Base-by-base conservation (phyloP, 2,113 vertebrate species). In the Panthera leo region DNA sequence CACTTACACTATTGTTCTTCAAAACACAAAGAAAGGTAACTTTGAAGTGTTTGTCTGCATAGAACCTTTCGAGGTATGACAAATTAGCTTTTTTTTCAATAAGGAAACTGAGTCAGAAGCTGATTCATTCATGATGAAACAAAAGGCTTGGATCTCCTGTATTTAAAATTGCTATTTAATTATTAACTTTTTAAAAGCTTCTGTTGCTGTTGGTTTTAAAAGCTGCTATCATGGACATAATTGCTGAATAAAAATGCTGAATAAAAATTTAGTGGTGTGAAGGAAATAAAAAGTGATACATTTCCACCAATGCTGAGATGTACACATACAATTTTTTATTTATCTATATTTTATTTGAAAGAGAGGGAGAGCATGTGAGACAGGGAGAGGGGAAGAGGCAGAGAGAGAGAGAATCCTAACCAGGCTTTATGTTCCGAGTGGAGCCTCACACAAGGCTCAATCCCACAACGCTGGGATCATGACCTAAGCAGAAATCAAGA, bases 11-110 rank as follows among this genome's bases (percentile, higher is more conserved):
- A 70, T 75, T 93, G 27, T 85, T 93, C 27, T 80, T 91, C 23
- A 75, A 93, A 80, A 87, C 53, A 70, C 34, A 75, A 73, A 96
- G 75, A 75, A 73, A 95, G 75, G 9, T 87, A 75, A 87, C 29
- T 95, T 92, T 96, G 70, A 94, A 91, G 42, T 75, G 34, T 68
- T 88, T 70, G 34, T 89, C 92, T 97, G 55, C 48, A 86, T 80
- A 87, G 10, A 87, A 94, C 2, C 16, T 68, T 61, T 76, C 55
- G 42, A 85, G 27, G 34, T 25, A 83, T 79, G 36, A 19, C 10
- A 86, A 79, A 71, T 96, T 79, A 75, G 42, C 25, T n/a, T 82
- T 65, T 36, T 39, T 68, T 92, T 31, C 70, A 92, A 65, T 85
- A 84, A 96, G 70, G 75, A 95, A 97, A 83, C 13, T 61, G 71